Percentiles rank a stretch among this genome's conserved stretches.
Conservation (phyloP, 2,888 invertebrate species). For the Spilarctia lutea region DNA sequence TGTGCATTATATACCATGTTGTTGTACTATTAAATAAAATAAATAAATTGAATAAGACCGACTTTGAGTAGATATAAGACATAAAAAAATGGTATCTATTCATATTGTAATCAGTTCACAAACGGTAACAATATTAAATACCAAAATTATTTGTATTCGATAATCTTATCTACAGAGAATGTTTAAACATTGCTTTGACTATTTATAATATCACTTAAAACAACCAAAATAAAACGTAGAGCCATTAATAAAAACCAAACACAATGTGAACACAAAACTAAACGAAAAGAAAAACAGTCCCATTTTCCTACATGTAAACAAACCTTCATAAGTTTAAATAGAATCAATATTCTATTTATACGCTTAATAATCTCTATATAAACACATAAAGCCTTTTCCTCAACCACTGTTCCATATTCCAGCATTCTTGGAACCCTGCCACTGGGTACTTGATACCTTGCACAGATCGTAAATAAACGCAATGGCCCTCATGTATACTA, state of each 20-base stretch:
- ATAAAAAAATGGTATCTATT: too few species aligned
- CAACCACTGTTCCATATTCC: conserved; percentile 45
- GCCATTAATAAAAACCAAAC: neutral
- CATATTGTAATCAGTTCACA: too few species aligned
- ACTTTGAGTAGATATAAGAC: too few species aligned
- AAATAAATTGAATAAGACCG: too few species aligned
- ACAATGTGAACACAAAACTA: neutral
- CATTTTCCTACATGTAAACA: neutral
- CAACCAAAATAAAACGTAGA: neutral
- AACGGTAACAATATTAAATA: too few species aligned
- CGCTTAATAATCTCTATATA: conserved; percentile 2
- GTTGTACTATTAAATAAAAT: too few species aligned
- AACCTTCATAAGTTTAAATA: neutral
- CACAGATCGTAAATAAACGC: conserved; percentile 15
- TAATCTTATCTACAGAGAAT: neutral
- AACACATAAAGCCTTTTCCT: conserved; percentile 33
- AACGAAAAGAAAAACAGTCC: neutral
- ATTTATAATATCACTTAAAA: too few species aligned
- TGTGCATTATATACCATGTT: too few species aligned
- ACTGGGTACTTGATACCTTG: conserved; percentile 15
- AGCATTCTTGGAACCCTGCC: conserved; percentile 52
- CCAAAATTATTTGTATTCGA: too few species aligned
- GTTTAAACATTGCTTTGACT: too few species aligned
- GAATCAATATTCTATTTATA: conserved; percentile 7
- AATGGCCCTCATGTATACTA: conserved; percentile 10